Conservation (phyloP, 2,797 vertebrate species). For the Falco naumanni region DNA sequence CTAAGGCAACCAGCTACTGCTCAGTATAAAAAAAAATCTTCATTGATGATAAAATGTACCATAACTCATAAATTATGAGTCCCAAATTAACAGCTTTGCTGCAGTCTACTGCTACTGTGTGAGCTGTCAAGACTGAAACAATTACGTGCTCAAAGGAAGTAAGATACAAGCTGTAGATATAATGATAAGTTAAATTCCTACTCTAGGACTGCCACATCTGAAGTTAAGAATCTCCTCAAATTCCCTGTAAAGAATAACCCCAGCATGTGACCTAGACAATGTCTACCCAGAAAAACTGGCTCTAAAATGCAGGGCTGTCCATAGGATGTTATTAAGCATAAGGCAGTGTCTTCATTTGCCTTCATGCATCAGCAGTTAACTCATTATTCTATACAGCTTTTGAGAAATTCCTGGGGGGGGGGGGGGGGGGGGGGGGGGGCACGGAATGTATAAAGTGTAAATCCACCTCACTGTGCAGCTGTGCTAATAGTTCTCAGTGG, state of each 20-base stretch:
- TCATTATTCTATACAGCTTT: conserved; percentile 41
- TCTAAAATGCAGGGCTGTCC: background rate
- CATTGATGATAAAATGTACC: background rate
- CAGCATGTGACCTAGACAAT: background rate
- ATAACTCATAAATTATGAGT: background rate
- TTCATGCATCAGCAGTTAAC: conserved; percentile 39
- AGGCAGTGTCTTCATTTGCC: conserved; percentile 3
- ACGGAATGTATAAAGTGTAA: background rate
- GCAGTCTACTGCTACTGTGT: background rate
- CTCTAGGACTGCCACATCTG: background rate
- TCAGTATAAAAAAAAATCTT: background rate
- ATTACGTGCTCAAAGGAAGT: background rate
- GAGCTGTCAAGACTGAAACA: background rate
- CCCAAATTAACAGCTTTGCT: background rate
- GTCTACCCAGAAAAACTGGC: background rate
- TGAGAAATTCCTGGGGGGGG: conserved; percentile 17
- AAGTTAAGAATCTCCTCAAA: background rate
- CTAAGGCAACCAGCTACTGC: background rate
- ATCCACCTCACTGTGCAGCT: conserved; percentile 53
- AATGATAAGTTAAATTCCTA: background rate
- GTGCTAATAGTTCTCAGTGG: conserved; percentile 23
- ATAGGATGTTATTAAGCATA: background rate
- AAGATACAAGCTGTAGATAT: background rate
- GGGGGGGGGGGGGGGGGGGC: background rate
- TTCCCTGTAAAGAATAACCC: background rate